Base-by-base conservation (phyloP, 92 coral and sea anemone genomes). In the Pocillopora grandis region DNA sequence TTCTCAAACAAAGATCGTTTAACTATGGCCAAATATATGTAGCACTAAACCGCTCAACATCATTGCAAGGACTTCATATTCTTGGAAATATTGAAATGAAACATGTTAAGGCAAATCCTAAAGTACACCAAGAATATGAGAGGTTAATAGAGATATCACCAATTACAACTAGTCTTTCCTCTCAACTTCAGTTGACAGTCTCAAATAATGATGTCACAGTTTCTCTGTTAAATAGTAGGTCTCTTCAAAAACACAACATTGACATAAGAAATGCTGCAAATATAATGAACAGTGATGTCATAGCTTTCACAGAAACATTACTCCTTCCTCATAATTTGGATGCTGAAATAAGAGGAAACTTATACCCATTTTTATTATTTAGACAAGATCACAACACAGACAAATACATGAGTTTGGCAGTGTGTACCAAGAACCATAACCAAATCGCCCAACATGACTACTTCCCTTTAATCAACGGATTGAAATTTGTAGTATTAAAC, bases 1-100 rank as follows among this genome's bases (percentile, higher is more conserved):
- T 87, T 66, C 64, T 68, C 82, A 23, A 73, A 87, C 87, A 82
- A 87, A 87, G 78, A 71, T 66, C 71, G 17, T 85, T 85, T 59
- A 85, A 85, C 89, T 85, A 85, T 85, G 89, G 89, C 63, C 89
- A 86, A 86, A 86, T 86, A 58, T 80, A 86, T 86, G 86, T 87
- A 1, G 91, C 88, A 76, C 69, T 82, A 71, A 88, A 85, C 15
- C 79, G 88, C 15, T 68, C 80, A 83, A 87, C 90, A 75, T 55
- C 84, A 68, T 56, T 88, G 12, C 78, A 88, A 88, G 85, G 88
- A 76, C 72, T 88, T 76, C 87, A 81, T 68, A 76, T 82, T 82
- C 82, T 87, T 80, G 90, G 87, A 1, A 80, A 87, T 56, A 80
- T 80, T 80, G 90, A 80, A 80, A 87, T 62, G 76, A 87, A 87